These are phyloP conservation scores for Limnephilus lunatus DNA, from an alignment of 2,888 invertebrate genomes.

Conservation along the genomic window DNA sequence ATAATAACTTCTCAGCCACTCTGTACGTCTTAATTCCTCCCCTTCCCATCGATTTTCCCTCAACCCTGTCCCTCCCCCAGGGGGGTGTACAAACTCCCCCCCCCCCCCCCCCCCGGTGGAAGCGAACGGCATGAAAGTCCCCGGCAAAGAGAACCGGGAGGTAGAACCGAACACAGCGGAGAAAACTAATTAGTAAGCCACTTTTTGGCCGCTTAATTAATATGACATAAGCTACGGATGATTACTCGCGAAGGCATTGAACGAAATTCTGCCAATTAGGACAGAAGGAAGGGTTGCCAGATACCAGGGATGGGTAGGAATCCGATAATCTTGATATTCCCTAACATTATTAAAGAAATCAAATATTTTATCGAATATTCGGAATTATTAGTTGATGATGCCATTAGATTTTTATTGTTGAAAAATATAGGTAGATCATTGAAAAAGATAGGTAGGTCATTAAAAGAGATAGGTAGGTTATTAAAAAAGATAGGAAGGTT, in stretches of 20 bases:
- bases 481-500: too few relatives aligned
- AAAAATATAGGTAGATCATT: too few relatives aligned
- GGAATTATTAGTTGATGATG: too few relatives aligned
- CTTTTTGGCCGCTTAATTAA: slow-evolving; percentile 66
- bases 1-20: not conserved
- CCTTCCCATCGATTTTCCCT: slow-evolving; percentile 50
- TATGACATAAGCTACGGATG: slow-evolving; percentile 66
- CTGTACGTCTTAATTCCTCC: slow-evolving; percentile 48
- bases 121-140: not conserved
- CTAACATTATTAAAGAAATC: not conserved
- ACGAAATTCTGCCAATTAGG: slow-evolving; percentile 49
- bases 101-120: not conserved
- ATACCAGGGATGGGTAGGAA: not conserved
- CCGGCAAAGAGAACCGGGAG: not conserved
- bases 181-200: slow-evolving; percentile 65
- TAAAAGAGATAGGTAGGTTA: too few relatives aligned
- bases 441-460: too few relatives aligned
- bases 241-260: slow-evolving; percentile 59
- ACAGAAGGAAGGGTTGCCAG: not conserved
- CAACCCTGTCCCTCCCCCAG: not conserved
- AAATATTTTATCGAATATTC: not conserved
- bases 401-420: too few relatives aligned
- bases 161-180: slow-evolving; percentile 27
- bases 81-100: not conserved
- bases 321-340: not conserved